Evolutionary conservation across 2,888 invertebrate species (phyloP).

Genomic region (Cephonodes hylas): DNA sequence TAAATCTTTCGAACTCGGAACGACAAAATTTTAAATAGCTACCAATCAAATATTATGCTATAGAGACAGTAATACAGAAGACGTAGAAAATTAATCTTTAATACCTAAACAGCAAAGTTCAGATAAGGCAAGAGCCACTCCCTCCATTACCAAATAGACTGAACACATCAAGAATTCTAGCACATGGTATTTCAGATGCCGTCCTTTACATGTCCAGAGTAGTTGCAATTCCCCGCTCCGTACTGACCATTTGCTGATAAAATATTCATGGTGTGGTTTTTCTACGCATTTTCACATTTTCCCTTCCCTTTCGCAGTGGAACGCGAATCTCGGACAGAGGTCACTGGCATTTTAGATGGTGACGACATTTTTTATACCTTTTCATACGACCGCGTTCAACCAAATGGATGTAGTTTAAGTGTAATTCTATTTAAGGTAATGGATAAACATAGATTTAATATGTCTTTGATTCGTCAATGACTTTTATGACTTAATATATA

Average conservation of each 20-base stretch:
- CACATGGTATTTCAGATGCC: neutral
- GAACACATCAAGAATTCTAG: neutral
- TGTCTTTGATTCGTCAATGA: neutral
- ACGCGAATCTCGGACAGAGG: neutral
- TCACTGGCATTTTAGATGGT: neutral
- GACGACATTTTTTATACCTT: neutral
- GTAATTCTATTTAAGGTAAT: no score
- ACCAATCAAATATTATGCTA: no score
- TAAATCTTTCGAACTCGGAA: no score
- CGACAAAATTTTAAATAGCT: no score
- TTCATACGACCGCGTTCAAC: no score
- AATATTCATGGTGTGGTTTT: neutral
- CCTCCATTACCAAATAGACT: neutral
- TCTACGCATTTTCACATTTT: neutral
- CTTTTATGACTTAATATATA: no score
- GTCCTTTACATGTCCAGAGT: neutral
- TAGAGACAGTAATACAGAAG: no score
- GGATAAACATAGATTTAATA: no score
- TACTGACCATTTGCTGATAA: neutral
- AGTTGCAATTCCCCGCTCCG: neutral
- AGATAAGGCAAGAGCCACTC: neutral
- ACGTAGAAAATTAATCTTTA: neutral
- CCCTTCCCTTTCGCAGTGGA: neutral
- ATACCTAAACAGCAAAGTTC: no score
- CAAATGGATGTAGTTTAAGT: no score